Evolutionary conservation across 2,888 invertebrate species (phyloP), one percentile per base, ranked within the genome.

Genomic region (Muschampia plurimacula): DNA sequence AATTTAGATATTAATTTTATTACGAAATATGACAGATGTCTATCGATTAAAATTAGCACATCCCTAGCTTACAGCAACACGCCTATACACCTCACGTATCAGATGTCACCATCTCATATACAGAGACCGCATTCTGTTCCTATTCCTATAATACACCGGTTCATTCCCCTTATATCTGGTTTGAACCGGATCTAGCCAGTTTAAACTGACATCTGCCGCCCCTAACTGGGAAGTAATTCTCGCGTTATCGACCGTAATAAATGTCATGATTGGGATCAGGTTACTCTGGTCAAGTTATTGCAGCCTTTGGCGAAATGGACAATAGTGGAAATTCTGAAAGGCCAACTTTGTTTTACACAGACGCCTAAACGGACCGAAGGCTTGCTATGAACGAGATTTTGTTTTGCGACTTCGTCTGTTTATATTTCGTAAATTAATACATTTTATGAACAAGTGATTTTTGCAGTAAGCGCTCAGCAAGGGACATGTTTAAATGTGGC

Each of bases 61-160:
- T 22, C 59, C 22, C 74, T 71, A 75, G 59, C 39, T 67, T 65
- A 70, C 63, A 28, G 55, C 75, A 77, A 77, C 75, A 75, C 67
- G 73, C 74, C 74, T 76, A 69, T 73, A 76, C 74, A 75, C 76
- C 75, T 74, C 73, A 68, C 82, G 81, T 84, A 89, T 90, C 89
- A 89, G 83, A 90, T 87, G 88, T 91, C 90, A 77, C 77, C 76
- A 74, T 79, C 67, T 89, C 84, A 86, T 85, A 87, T 86, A 85
- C 83, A 86, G 85, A 89, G 90, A 92, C 91, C 92, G 76, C 91
- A 91, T 89, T 88, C 89, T 86, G 86, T 84, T 89, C 84, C 88
- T 85, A 90, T 88, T 84, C 84, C 84, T 73, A 78, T 78, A 80
- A 76, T 80, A 78, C 74, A 77, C 78, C 82, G 75, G 77, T 77